Evolutionary conservation across 2,888 invertebrate genomes (phyloP), one percentile per base, ranked within the genome.

Genomic region (Coelinius sp.): DNA sequence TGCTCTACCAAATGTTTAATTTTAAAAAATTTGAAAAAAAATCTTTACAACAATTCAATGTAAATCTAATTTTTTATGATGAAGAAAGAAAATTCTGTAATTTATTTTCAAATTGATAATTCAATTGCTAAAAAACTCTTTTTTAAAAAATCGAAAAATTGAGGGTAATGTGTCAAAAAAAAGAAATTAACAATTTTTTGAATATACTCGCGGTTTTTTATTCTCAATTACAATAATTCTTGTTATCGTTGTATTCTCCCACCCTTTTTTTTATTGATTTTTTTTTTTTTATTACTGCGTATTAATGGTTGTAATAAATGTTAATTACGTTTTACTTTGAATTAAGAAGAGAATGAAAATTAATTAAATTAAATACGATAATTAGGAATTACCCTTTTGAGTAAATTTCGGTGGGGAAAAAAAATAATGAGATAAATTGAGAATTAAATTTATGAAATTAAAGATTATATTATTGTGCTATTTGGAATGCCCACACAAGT

Each of bases 381-480:
- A 49, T 31, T 52, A 68, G 41, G 52, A 22, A 67, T 52, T 63
- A 71, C 62, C 25, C 46, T 72, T 68, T 53, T 72, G 64, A 68
- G 64, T 31, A 68, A 64, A 76, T 76, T 73, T 75, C 75, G 75
- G 52, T 71, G 62, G 76, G 52, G 74, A 73, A 59, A 74, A 53
- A 62, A 63, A 73, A 68, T 62, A 70, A 72, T 41, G 38, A 63
- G 59, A 56, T 62, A n/a, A n/a, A 52, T 10, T 38, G 65, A 73
- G 46, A 68, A 69, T 66, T 41, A 41, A 41, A 41, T 10, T 41
- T 1, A 41, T 41, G 7, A 72, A 52, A 73, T 65, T 71, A 52
- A 64, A 17, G 59, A 59, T 14, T 25, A 68, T 44, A 31, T 46
- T 14, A 35, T 41, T 10, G 65, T 38, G 35, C 41, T 59, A 41